Percentiles rank a stretch among this genome's conserved stretches.
Evolutionary conservation across 2,797 vertebrate genomes (phyloP).

Genomic region (Danio albolineatus): DNA sequence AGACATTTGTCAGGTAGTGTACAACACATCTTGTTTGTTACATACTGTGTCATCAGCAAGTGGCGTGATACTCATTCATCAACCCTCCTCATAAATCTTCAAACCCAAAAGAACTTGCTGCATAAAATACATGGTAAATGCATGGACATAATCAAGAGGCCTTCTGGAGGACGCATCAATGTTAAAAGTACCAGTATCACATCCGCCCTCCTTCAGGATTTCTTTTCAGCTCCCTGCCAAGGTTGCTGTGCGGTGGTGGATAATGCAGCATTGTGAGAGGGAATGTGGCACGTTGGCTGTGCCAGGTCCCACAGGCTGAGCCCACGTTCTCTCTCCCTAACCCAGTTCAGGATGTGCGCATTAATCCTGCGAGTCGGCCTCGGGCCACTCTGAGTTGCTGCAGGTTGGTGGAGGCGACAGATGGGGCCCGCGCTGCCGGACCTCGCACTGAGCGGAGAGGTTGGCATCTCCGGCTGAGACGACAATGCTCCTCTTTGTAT

Average conservation of each 20-base stretch:
- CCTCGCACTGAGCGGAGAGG: conserved; percentile 81
- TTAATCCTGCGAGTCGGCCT: conserved; percentile 66
- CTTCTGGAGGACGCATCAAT: conserved; percentile 52
- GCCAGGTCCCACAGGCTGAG: conserved; percentile 80
- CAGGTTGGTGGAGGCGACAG: conserved; percentile 68
- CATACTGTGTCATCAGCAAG: neutral
- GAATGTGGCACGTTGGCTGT: conserved; percentile 62
- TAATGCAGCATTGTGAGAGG: conserved; percentile 61
- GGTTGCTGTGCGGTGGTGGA: conserved; percentile 57
- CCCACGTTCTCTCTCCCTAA: conserved; percentile 72
- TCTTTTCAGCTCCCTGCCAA: conserved; percentile 54
- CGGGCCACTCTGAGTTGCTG: conserved; percentile 62
- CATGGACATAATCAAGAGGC: conserved; percentile 14
- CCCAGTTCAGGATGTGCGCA: conserved; percentile 66
- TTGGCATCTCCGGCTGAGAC: conserved; percentile 76
- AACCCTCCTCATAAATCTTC: neutral
- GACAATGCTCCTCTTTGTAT: conserved; percentile 61
- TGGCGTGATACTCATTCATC: neutral
- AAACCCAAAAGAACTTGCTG: neutral
- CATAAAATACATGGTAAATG: neutral
- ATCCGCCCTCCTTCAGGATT: conserved; percentile 56
- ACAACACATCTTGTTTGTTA: neutral
- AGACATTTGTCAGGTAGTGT: too few relatives aligned
- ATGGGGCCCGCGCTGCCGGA: conserved; percentile 74
- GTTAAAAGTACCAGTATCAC: conserved; percentile 51